Conservation (phyloP, 2,797 vertebrate genomes). For the Megalops cyprinoides region DNA sequence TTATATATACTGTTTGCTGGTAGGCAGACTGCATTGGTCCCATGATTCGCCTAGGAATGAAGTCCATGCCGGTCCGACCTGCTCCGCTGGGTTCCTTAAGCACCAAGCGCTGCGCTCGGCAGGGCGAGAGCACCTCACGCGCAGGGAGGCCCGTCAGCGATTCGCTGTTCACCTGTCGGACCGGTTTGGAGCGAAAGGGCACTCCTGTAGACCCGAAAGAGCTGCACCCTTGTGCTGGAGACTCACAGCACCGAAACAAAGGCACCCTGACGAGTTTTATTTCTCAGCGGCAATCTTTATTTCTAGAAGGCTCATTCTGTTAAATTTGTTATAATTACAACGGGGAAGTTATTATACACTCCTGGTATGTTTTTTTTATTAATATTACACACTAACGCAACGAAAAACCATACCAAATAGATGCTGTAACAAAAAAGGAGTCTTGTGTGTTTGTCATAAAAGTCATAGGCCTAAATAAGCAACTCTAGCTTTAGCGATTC, state of each 20-base stretch:
- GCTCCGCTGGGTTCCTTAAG: conserved; percentile 73
- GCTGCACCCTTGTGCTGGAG: conserved; percentile 3
- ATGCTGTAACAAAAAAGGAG: too few relatives aligned
- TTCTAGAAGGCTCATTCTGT: neutral
- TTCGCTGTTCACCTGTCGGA: conserved; percentile 53
- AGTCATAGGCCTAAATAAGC: too few relatives aligned
- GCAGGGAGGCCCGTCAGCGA: conserved; percentile 51
- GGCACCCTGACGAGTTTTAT: neutral
- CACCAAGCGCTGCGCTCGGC: conserved; percentile 34
- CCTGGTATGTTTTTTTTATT: too few relatives aligned
- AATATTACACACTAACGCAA: too few relatives aligned
- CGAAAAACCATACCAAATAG: neutral
- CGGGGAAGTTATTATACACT: too few relatives aligned
- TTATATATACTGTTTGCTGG: conserved; percentile 28
- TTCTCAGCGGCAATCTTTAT: neutral
- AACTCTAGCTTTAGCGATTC: too few relatives aligned
- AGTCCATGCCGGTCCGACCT: conserved; percentile 73
- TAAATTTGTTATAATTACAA: too few relatives aligned
- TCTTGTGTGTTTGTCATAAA: too few relatives aligned
- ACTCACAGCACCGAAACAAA: neutral
- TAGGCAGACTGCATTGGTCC: conserved; percentile 19
- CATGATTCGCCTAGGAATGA: conserved; percentile 68
- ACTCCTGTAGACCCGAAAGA: conserved; percentile 19
- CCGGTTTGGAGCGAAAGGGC: conserved; percentile 65
- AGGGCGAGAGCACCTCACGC: conserved; percentile 1